phyloP scores from a whole-genome alignment of 2,888 invertebrate species.

The Aspidiotus rigidus region DNA sequence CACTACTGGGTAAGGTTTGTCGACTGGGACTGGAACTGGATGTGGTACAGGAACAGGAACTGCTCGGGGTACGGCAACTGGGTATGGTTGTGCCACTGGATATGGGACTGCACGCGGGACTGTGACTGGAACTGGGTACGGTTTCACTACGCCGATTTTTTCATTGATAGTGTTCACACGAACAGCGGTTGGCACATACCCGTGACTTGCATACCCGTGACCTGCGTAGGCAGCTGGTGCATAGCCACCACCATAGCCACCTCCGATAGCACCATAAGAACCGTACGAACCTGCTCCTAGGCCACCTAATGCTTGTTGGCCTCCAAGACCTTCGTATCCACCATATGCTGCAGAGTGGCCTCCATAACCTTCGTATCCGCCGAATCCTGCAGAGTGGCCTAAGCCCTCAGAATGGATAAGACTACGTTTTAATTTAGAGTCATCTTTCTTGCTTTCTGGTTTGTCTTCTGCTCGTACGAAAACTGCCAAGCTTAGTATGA shows the following conservation, averaged over 20 bases:
- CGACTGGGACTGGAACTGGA: constrained; percentile 56
- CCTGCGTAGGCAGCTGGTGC: constrained; percentile 13
- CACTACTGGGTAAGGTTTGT: constrained; percentile 47
- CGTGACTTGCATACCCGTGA: background rate
- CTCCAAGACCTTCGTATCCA: background rate
- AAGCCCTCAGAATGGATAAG: background rate
- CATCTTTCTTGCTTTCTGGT: too few species aligned
- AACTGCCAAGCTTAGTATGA: too few species aligned
- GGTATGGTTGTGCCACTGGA: constrained; percentile 30
- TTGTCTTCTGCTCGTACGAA: too few species aligned
- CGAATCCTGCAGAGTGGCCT: constrained; percentile 1
- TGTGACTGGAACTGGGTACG: constrained; percentile 30
- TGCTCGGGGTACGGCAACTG: constrained; percentile 44
- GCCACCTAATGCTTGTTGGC: constrained; percentile 1
- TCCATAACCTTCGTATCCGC: background rate
- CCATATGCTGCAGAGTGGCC: constrained; percentile 4
- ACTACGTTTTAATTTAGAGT: too few species aligned
- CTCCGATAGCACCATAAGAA: background rate
- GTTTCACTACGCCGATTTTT: constrained; percentile 34
- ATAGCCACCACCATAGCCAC: constrained; percentile 11
- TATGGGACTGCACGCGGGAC: constrained; percentile 30
- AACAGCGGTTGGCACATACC: constrained; percentile 29
- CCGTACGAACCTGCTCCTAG: background rate
- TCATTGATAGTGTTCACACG: constrained; percentile 34
- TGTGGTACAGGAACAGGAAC: constrained; percentile 61